A percentile compares a stretch with the other conserved stretches of the same genome.
Conservation (phyloP, 1,140 invertebrate genomes). For the Formica selysi region DNA sequence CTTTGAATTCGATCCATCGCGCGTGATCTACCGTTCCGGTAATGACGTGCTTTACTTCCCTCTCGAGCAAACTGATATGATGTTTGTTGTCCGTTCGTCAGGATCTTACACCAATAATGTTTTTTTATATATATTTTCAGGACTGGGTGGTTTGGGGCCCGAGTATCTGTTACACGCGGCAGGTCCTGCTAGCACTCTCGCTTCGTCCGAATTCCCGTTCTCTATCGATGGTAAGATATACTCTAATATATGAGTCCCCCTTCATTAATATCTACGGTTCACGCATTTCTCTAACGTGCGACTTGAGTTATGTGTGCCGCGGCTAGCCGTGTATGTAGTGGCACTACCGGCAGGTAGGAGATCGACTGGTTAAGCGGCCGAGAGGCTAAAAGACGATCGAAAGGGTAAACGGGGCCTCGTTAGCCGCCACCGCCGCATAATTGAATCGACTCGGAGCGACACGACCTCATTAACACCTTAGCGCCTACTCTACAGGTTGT, state of each 20-base stretch:
- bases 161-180: conserved; percentile 93
- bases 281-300: conserved; percentile 39
- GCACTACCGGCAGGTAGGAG: conserved; percentile 78
- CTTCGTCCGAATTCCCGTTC: conserved; percentile 92
- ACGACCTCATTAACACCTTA: conserved; percentile 87
- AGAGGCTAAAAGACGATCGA: conserved; percentile 80
- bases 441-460: conserved; percentile 86
- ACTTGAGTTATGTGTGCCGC: conserved; percentile 61
- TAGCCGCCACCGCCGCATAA: conserved; percentile 85
- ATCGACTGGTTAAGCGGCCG: conserved; percentile 78
- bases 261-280: conserved; percentile 17
- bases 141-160: conserved; percentile 89
- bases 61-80: not conserved
- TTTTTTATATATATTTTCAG: conserved; percentile 83
- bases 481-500: conserved; percentile 85
- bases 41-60: conserved; percentile 34
- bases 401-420: conserved; percentile 84
- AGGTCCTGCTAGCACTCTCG: conserved; percentile 91
- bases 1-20: conserved; percentile 39
- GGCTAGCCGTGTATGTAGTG: conserved; percentile 69
- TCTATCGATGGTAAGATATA: conserved; percentile 91
- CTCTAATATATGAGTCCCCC: not conserved
- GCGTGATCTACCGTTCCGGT: not conserved
- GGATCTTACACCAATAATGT: not conserved
- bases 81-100: not conserved